Conservation (phyloP, 2,113 vertebrate species). For the Eulemur rufifrons region DNA sequence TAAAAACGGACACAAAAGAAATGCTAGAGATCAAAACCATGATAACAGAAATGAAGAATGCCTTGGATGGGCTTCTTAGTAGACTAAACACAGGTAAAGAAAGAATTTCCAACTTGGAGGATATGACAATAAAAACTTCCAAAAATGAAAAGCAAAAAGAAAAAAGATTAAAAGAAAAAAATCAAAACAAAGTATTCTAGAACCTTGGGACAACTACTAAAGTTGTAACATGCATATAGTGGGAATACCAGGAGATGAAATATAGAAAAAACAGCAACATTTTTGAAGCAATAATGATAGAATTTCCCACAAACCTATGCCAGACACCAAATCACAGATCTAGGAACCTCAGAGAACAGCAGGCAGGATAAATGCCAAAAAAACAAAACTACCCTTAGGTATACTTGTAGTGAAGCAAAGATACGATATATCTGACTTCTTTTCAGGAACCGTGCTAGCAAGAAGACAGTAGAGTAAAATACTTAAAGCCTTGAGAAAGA, state of each 20-base stretch:
- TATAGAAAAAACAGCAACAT: background rate
- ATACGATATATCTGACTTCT: background rate
- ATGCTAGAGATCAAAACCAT: background rate
- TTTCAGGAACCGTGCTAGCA: background rate
- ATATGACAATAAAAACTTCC: too few species aligned
- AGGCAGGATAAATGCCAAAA: background rate
- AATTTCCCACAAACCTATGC: background rate
- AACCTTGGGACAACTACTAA: too few species aligned
- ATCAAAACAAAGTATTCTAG: background rate
- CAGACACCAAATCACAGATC: background rate
- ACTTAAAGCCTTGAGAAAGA: background rate
- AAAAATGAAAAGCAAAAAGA: too few species aligned
- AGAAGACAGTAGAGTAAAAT: background rate
- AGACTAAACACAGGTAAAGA: too few species aligned
- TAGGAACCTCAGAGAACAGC: background rate
- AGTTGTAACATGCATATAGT: too few species aligned
- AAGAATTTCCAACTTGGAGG: too few species aligned
- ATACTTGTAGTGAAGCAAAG: background rate
- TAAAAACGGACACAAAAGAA: background rate
- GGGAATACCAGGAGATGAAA: background rate
- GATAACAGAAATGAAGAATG: too few species aligned
- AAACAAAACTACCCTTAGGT: background rate
- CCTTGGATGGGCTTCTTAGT: too few species aligned
- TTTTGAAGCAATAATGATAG: background rate
- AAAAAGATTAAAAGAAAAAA: background rate